Evolutionary conservation across 2,888 invertebrate genomes (phyloP).

Genomic region (Periphyllus acericola): DNA sequence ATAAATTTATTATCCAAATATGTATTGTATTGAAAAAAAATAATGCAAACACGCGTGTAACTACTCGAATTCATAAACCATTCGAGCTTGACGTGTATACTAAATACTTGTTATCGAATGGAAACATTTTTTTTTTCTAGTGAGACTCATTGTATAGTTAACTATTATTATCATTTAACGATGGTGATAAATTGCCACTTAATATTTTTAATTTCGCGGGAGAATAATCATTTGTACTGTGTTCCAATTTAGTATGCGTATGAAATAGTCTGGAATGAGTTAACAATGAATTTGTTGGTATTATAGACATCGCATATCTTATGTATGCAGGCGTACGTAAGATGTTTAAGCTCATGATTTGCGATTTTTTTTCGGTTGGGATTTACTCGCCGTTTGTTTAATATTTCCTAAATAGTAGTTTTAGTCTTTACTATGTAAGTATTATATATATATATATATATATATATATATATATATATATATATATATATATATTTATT

Average conservation of each 20-base stretch:
- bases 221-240: slow-evolving; percentile 1
- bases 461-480: no score
- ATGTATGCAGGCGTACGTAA: neutral
- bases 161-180: neutral
- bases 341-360: neutral
- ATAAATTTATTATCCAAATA: neutral
- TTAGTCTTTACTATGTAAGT: slow-evolving; percentile 14
- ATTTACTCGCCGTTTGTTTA: neutral
- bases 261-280: no score
- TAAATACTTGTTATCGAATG: no score
- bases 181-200: neutral
- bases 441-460: no score
- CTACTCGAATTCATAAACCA: neutral
- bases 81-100: neutral
- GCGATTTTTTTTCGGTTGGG: neutral
- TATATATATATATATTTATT: no score
- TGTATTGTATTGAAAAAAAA: neutral
- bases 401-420: slow-evolving; percentile 62
- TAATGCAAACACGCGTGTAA: neutral
- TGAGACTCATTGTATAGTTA: neutral
- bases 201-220: neutral
- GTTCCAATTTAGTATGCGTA: neutral
- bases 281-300: no score
- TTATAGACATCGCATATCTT: no score
- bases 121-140: neutral